phyloP scores from a whole-genome alignment of 2,888 invertebrate species.

The Tortrix viridana region DNA sequence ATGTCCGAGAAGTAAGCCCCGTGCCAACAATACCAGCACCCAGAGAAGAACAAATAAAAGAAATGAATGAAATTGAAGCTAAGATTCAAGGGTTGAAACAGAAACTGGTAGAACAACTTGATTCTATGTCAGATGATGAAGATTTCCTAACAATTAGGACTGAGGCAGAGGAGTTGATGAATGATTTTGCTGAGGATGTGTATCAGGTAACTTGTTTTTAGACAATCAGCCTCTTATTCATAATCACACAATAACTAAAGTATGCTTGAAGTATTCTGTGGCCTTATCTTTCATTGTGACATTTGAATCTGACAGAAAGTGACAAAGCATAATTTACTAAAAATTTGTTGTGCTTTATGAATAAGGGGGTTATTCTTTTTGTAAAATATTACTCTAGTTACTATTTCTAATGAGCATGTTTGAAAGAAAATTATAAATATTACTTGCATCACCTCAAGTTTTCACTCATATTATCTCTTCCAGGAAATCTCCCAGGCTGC shows the following conservation, averaged over 20 bases:
- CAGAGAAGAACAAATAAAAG: constrained; percentile 68
- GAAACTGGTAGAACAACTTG: constrained; percentile 74
- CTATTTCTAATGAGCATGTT: too few species aligned
- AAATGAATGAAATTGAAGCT: constrained; percentile 83
- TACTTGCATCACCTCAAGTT: too few species aligned
- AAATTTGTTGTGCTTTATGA: too few species aligned
- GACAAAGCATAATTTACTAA: too few species aligned
- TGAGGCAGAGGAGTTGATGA: constrained; percentile 84
- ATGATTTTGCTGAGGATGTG: constrained; percentile 79
- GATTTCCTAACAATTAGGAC: constrained; percentile 87
- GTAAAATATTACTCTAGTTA: too few species aligned
- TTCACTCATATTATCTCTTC: constrained; percentile 37
- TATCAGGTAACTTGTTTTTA: constrained; percentile 71
- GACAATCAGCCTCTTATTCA: too few species aligned
- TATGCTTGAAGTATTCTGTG: too few species aligned
- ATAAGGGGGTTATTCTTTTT: too few species aligned
- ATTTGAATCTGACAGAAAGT: too few species aligned
- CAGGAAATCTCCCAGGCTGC: constrained; percentile 71
- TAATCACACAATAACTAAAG: too few species aligned
- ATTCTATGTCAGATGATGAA: constrained; percentile 86
- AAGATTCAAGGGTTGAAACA: constrained; percentile 83
- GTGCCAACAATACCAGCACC: constrained; percentile 38
- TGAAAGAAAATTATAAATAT: too few species aligned
- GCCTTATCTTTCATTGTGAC: too few species aligned
- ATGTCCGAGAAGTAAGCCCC: constrained; percentile 35